A percentile compares a stretch with the other conserved stretches of the same genome.
Evolutionary conservation across 2,888 invertebrate species (phyloP).

Genomic region (Idaea straminata): DNA sequence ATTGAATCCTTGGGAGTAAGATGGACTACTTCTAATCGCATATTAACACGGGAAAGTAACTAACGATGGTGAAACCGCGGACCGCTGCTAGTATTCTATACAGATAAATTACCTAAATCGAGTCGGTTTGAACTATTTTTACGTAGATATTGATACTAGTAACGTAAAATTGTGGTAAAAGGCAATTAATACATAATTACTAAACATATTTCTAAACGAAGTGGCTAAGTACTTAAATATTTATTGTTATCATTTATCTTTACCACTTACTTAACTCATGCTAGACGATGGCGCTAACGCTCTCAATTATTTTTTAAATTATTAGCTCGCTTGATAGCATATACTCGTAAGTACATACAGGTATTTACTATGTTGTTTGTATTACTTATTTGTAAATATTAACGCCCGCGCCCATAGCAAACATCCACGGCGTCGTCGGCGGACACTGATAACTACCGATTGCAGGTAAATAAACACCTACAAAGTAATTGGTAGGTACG

Average conservation of each 20-base stretch:
- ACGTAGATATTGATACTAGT: too few species aligned
- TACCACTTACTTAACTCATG: neutral
- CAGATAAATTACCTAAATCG: too few species aligned
- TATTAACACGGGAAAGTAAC: too few species aligned
- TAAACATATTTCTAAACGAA: neutral
- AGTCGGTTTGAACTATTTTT: too few species aligned
- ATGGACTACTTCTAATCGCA: too few species aligned
- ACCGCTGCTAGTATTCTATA: too few species aligned
- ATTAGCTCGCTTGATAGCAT: neutral
- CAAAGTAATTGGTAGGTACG: neutral
- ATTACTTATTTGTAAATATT: conserved; percentile 35
- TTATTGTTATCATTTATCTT: conserved; percentile 1
- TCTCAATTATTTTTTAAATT: neutral
- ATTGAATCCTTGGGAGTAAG: too few species aligned
- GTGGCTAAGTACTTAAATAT: neutral
- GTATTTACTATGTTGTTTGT: conserved; percentile 12
- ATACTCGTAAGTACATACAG: neutral
- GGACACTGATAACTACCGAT: conserved; percentile 44
- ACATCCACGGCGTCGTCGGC: conserved; percentile 44
- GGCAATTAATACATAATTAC: neutral
- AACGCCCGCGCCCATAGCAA: conserved; percentile 54
- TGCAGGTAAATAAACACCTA: conserved; percentile 19
- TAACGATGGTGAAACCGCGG: too few species aligned
- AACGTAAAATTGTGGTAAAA: neutral
- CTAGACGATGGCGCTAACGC: neutral